Evolutionary conservation across 2,113 vertebrate species (phyloP), one percentile per base, ranked within the genome.

Genomic region (Ploceus nigricollis): DNA sequence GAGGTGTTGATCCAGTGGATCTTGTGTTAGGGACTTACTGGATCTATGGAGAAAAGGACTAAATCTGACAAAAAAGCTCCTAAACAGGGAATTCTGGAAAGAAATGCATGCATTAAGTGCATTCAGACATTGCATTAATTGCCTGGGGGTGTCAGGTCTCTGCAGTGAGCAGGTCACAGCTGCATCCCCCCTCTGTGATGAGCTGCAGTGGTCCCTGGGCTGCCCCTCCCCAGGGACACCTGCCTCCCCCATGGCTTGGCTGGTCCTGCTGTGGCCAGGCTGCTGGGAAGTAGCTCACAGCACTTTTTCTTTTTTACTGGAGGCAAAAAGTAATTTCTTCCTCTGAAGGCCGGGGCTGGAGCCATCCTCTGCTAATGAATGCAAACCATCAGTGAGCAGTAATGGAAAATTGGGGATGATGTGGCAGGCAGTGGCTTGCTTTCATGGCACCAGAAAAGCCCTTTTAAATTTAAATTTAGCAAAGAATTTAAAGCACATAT

Each of bases 401-500:
- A 87, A 89, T 87, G 91, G 79, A 70, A 96, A 95, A 89, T 23
- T 1, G 0, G 71, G 92, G 61, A 54, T 89, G 92, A 77, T 4
- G 50, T 71, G 72, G 95, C 86, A 91, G 90, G 90, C 89, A 75
- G 94, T 23, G 80, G 57, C 82, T 82, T 95, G 51, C 65, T 83
- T 96, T 93, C 80, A 69, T 8, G 76, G 56, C 61, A 72, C 40
- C 58, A 71, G 53, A 78, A 83, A 45, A 28, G 31, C 28, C 57
- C 86, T 90, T 81, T 88, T 53, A 89, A 82, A 95, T 64, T 83
- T 93, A 86, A 82, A n/a, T 70, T 42, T 60, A 83, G 80, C 5
- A 3, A 85, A 84, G 61, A 94, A 91, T 93, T 93, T 96, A 94
- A 95, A 94, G 87, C 78, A 93, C 23, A 94, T 92, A 94, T 83